Percentiles rank a stretch among this genome's conserved stretches.
Evolutionary conservation across 2,113 vertebrate genomes (phyloP).

Genomic region (Phylloscopus trochiloides): DNA sequence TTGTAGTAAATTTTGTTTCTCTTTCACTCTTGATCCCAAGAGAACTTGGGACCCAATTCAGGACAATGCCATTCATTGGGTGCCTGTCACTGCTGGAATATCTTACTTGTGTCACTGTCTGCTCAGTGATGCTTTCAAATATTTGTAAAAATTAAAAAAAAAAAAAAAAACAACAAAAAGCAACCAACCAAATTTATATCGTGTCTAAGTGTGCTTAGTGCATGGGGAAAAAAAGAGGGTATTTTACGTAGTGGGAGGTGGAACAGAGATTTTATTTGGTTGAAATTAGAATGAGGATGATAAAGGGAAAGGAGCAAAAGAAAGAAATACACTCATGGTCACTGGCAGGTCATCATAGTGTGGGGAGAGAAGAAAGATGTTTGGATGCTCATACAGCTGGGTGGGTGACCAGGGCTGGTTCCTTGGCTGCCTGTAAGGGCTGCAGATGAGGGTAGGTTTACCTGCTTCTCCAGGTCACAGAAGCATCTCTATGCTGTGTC

Average conservation of each 20-base stretch:
- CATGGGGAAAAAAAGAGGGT: background rate
- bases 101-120: conserved; percentile 3
- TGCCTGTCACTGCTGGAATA: conserved; percentile 34
- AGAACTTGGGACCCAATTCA: background rate
- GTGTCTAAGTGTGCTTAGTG: background rate
- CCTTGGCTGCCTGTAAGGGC: background rate
- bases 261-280: background rate
- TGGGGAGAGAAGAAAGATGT: background rate
- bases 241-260: background rate
- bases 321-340: background rate
- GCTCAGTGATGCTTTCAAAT: conserved; percentile 51
- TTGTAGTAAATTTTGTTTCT: background rate
- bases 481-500: background rate
- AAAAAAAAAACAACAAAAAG: background rate
- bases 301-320: background rate
- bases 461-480: background rate
- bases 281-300: background rate
- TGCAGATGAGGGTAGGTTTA: background rate
- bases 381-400: background rate
- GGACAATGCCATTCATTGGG: background rate
- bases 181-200: background rate
- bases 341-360: background rate
- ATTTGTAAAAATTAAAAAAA: conserved; percentile 66
- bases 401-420: background rate
- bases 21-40: background rate